phyloP scores from a whole-genome alignment of 1,140 invertebrate genomes.

The Leptopilina boulardi region DNA sequence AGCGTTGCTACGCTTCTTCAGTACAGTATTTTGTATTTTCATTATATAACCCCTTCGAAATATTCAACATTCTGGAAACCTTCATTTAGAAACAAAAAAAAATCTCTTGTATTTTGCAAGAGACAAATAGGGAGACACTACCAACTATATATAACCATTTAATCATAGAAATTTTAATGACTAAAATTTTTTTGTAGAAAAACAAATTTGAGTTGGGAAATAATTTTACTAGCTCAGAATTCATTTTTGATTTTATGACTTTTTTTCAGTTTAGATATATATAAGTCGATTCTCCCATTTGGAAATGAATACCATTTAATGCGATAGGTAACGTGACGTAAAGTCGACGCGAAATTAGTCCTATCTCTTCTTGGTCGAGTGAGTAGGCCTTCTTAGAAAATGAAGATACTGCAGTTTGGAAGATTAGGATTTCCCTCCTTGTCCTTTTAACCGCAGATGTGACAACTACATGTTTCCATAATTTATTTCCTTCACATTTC shows the following conservation, averaged over 20 bases:
- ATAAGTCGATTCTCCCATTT: conserved; percentile 37
- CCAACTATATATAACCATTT: too few species aligned
- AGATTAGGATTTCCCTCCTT: conserved; percentile 69
- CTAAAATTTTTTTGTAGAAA: too few species aligned
- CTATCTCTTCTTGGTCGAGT: conserved; percentile 31
- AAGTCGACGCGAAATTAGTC: conserved; percentile 60
- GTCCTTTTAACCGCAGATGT: conserved; percentile 47
- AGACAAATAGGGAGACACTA: too few species aligned
- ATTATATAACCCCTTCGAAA: conserved; percentile 28
- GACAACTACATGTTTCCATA: conserved; percentile 22
- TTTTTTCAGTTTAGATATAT: too few species aligned
- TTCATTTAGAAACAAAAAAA: background rate
- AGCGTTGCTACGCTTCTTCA: background rate
- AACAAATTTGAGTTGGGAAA: too few species aligned
- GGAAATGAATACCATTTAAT: conserved; percentile 63
- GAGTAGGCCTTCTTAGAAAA: conserved; percentile 57
- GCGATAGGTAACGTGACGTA: conserved; percentile 70
- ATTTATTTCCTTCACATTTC: conserved; percentile 57
- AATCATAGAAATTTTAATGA: too few species aligned
- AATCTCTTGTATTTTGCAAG: background rate
- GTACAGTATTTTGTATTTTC: conserved; percentile 7
- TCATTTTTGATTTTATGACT: too few species aligned
- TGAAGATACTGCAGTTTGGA: conserved; percentile 65
- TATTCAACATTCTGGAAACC: conserved; percentile 7
- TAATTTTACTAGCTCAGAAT: too few species aligned